These are phyloP conservation scores for Smutsia temminckii DNA, from an alignment of 2,797 vertebrate genomes.

Conservation along the genomic window DNA sequence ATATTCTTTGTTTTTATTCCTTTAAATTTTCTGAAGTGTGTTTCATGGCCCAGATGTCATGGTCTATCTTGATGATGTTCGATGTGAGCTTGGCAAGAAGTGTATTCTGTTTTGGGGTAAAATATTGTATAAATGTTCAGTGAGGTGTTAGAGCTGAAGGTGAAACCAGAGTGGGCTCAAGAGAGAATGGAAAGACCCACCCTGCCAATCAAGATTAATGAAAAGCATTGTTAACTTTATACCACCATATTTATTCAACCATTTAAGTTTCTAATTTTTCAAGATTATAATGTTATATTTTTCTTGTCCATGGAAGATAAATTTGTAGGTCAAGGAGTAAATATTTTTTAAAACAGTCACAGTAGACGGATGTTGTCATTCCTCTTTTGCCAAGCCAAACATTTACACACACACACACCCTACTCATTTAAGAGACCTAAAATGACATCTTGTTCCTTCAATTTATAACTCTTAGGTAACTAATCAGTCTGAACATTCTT, in stretches of 20 bases:
- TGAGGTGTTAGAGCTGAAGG: not conserved
- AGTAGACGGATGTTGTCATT: not conserved
- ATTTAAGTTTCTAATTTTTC: not conserved
- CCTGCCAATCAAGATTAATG: not conserved
- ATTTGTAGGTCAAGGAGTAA: not conserved
- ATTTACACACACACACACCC: not conserved
- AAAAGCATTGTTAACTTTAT: not conserved
- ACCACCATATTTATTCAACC: not conserved
- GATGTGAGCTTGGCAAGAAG: not conserved
- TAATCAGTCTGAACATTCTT: not conserved
- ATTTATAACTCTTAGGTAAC: not conserved
- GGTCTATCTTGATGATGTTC: not conserved
- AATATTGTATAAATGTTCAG: not conserved
- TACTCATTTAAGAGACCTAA: not conserved
- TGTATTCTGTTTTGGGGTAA: not conserved
- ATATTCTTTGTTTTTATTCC: not conserved
- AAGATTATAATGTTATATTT: not conserved
- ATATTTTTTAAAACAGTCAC: not conserved
- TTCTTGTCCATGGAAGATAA: not conserved
- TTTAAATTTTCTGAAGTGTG: not conserved
- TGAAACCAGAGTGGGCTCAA: not conserved
- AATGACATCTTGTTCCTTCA: not conserved
- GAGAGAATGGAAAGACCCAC: not conserved
- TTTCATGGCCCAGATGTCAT: not conserved
- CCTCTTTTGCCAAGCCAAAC: not conserved